Conservation (phyloP, 92 coral and sea anemone species). For the Zoanthus sansibaricus region DNA sequence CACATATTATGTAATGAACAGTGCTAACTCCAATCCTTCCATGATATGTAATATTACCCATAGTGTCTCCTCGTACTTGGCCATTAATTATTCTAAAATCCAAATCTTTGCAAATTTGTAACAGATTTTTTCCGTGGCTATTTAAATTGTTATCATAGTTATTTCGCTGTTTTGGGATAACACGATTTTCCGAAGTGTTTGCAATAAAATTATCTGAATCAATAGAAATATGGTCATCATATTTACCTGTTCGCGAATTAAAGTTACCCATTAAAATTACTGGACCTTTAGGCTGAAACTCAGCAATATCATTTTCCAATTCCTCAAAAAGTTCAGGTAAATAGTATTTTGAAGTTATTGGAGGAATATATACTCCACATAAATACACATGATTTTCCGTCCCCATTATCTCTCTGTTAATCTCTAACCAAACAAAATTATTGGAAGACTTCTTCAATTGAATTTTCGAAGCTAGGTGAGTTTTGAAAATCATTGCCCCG, state of each 20-base stretch:
- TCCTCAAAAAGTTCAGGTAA: conserved; percentile 38
- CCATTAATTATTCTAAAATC: too few relatives aligned
- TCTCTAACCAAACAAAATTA: conserved; percentile 46
- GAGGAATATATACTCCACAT: conserved; percentile 41
- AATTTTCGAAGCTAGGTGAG: background rate
- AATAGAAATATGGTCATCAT: background rate
- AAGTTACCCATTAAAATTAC: background rate
- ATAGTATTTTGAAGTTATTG: conserved; percentile 24
- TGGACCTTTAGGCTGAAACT: conserved; percentile 14
- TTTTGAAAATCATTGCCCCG: conserved; percentile 19
- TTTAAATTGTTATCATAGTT: background rate
- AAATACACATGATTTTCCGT: conserved; percentile 16
- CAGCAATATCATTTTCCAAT: conserved; percentile 18
- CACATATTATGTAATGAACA: too few relatives aligned
- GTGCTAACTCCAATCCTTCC: too few relatives aligned
- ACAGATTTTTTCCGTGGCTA: background rate
- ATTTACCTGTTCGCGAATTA: conserved; percentile 1
- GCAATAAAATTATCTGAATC: background rate
- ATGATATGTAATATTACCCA: too few relatives aligned
- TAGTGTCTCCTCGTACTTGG: too few relatives aligned
- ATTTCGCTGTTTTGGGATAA: background rate
- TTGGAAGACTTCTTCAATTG: background rate
- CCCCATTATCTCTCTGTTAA: conserved; percentile 6
- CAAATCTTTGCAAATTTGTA: too few relatives aligned
- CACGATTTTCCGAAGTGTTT: background rate